These are phyloP conservation scores for Pangasianodon gigas DNA, from an alignment of 2,113 vertebrate species.

Conservation along the genomic window DNA sequence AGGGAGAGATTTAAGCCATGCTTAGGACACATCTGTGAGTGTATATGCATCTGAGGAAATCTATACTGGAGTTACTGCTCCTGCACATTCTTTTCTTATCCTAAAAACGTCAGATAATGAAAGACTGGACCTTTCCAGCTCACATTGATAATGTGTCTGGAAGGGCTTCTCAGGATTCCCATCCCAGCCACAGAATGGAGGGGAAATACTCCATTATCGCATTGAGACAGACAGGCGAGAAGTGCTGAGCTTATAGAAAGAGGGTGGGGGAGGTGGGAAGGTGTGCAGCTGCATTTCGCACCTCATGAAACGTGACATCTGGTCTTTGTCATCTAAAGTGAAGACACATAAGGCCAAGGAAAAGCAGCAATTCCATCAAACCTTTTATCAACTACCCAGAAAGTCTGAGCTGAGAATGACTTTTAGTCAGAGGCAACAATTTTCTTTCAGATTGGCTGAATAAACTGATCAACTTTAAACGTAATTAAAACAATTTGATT, in stretches of 20 bases:
- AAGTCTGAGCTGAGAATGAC: neutral
- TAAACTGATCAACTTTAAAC: neutral
- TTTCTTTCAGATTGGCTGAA: neutral
- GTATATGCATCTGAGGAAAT: slow-evolving; percentile 35
- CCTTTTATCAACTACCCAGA: neutral
- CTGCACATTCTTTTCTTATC: slow-evolving; percentile 74
- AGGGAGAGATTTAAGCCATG: neutral
- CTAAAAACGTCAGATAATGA: slow-evolving; percentile 64
- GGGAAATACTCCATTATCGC: slow-evolving; percentile 39
- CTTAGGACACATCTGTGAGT: neutral
- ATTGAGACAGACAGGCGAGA: slow-evolving; percentile 43
- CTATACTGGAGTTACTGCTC: slow-evolving; percentile 58
- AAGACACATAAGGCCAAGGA: slow-evolving; percentile 14
- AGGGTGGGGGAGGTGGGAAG: slow-evolving; percentile 35
- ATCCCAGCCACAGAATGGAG: slow-evolving; percentile 23
- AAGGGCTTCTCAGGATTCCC: slow-evolving; percentile 56
- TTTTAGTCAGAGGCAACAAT: neutral
- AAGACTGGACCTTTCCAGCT: slow-evolving; percentile 34
- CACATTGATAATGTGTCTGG: slow-evolving; percentile 63
- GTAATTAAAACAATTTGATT: neutral
- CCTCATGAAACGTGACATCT: slow-evolving; percentile 55
- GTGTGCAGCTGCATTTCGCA: slow-evolving; percentile 45
- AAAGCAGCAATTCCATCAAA: neutral
- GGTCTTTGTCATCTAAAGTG: slow-evolving; percentile 53
- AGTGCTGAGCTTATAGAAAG: slow-evolving; percentile 28